These are phyloP conservation scores for Pardalotus punctatus DNA, from an alignment of 2,113 vertebrate genomes.

Conservation along the genomic window DNA sequence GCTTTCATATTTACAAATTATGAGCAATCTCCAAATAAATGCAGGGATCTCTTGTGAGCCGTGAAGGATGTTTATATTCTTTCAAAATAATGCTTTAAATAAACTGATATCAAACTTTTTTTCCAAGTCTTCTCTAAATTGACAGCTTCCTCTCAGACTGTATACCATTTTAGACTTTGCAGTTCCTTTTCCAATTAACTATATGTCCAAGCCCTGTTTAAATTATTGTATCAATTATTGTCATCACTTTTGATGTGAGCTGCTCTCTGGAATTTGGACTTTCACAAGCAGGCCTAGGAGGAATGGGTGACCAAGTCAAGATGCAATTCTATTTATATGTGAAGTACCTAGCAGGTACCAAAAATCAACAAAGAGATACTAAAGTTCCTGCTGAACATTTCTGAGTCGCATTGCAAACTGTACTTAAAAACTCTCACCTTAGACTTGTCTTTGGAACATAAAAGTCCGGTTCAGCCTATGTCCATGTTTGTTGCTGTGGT, in stretches of 20 bases:
- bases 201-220: background rate
- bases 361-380: background rate
- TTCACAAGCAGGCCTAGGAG: background rate
- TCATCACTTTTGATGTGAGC: background rate
- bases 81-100: background rate
- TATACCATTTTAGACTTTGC: background rate
- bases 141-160: background rate
- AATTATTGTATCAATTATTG: background rate
- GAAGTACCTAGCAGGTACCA: background rate
- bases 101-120: background rate
- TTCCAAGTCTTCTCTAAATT: background rate
- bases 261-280: background rate
- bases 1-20: background rate
- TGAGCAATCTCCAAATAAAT: background rate
- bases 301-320: background rate
- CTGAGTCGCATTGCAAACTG: background rate
- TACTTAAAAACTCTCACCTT: background rate
- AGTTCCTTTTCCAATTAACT: background rate
- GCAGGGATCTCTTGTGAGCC: background rate
- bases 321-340: background rate
- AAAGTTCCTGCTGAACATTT: background rate
- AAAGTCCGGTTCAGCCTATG: background rate
- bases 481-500: background rate
- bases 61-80: background rate
- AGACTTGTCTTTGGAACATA: background rate